Evolutionary conservation across 2,113 vertebrate genomes (phyloP), one percentile per base, ranked within the genome.

Genomic region (Forbesichthys papilliferus): DNA sequence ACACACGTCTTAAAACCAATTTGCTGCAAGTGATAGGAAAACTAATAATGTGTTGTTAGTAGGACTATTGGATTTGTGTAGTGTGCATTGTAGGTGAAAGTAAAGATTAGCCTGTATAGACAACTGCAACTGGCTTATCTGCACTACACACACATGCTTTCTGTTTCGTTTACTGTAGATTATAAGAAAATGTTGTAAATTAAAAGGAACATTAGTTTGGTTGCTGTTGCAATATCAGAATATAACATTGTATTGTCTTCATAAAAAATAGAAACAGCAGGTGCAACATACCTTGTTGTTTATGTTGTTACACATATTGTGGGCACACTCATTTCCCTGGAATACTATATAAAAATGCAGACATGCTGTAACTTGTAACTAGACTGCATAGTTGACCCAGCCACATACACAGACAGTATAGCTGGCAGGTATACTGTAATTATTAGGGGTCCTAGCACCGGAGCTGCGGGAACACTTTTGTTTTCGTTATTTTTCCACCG

Each of bases 281-380:
- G 49, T 14, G 18, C 16, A 5, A 51, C 3, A 82, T 72, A 83
- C 77, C 71, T 79, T 77, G 2, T 7, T 42, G 3, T 47, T 27
- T 27, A 2, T 20, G 70, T 67, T 52, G 64, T 56, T 71, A 7
- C 78, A 78, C 76, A 69, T 0, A 33, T 53, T 55, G 27, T 33
- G 3, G n/a, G 12, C 52, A 33, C 3, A 42, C 12, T 11, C 51
- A 4, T 56, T 10, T 0, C 1, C 3, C 20, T 52, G n/a, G n/a
- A 16, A 16, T 6, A 18, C n/a, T 18, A 56, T 55, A 33, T 0
- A 3, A 27, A 42, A 64, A 33, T 48, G 69, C 33, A 74, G 68
- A 47, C 83, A 5, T 87, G 86, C 74, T 75, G 59, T n/a, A 0
- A 72, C 84, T 69, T 83, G 88, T 74, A 47, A 42, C 61, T 18